Conservation (phyloP, 2,888 invertebrate genomes). For the Aspidiotus destructor region DNA sequence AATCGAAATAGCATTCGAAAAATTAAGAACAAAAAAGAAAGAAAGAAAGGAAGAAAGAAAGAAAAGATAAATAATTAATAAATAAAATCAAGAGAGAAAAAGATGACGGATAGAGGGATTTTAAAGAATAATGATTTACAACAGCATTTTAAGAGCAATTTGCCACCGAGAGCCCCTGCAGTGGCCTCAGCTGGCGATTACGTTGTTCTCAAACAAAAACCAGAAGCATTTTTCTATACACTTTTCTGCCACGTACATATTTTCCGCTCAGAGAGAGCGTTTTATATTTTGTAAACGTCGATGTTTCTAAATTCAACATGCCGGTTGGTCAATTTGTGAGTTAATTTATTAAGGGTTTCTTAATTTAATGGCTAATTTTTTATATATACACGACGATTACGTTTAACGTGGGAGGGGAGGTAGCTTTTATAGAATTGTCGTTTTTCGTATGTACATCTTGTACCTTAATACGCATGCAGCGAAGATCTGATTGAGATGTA, state of each 20-base stretch:
- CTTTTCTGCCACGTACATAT: background rate
- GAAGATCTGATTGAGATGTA: too few species aligned
- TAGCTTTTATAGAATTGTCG: too few species aligned
- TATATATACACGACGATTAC: too few species aligned
- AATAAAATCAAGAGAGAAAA: background rate
- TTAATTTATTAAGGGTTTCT: too few species aligned
- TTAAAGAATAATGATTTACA: constrained; percentile 28
- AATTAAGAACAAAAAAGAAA: background rate
- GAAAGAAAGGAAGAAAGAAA: background rate
- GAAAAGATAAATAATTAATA: background rate
- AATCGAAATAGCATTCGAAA: background rate
- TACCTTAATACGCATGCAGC: too few species aligned
- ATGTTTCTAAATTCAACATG: too few species aligned
- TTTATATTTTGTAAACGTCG: too few species aligned
- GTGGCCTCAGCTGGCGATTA: constrained; percentile 31
- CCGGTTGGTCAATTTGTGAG: too few species aligned
- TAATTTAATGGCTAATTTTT: too few species aligned
- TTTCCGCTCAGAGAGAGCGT: too few species aligned
- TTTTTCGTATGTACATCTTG: too few species aligned
- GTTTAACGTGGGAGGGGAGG: too few species aligned
- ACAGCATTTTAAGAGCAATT: constrained; percentile 29
- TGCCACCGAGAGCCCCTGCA: constrained; percentile 29
- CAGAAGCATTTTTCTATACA: constrained; percentile 29
- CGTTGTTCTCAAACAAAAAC: constrained; percentile 27
- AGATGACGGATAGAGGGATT: background rate